Conservation (phyloP, 2,113 vertebrate species). For the Pteruthius melanotis region DNA sequence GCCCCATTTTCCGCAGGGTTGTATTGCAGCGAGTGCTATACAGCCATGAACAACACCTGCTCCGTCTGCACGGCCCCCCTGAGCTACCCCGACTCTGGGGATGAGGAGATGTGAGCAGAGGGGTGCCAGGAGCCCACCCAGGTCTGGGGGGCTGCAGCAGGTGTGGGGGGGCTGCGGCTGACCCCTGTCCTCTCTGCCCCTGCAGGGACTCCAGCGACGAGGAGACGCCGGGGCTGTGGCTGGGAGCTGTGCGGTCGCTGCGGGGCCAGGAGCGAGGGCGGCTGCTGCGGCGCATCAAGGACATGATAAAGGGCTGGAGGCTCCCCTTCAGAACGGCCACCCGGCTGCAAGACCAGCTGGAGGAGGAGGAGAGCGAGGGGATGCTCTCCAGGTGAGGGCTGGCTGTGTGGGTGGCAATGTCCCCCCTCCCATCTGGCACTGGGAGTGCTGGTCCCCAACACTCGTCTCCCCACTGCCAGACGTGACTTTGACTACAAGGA, state of each 20-base stretch:
- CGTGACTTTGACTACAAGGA: neutral
- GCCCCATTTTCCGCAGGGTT: constrained; percentile 8
- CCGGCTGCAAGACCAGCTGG: neutral
- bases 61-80: constrained; percentile 71
- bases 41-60: constrained; percentile 70
- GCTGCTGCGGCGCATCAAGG: neutral
- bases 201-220: constrained; percentile 85
- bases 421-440: neutral
- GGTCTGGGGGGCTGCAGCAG: neutral
- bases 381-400: neutral
- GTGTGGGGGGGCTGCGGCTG: neutral
- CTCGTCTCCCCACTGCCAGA: neutral
- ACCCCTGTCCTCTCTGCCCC: neutral
- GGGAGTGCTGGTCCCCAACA: neutral
- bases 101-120: constrained; percentile 82
- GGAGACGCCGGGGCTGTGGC: constrained; percentile 62
- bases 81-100: constrained; percentile 42
- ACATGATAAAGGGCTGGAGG: neutral
- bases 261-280: neutral
- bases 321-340: neutral
- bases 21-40: constrained; percentile 78
- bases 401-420: neutral
- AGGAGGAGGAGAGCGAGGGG: neutral
- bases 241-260: neutral
- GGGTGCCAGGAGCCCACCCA: neutral